phyloP scores from a whole-genome alignment of 1,140 invertebrate genomes.

The Oreohelix idahoensis region DNA sequence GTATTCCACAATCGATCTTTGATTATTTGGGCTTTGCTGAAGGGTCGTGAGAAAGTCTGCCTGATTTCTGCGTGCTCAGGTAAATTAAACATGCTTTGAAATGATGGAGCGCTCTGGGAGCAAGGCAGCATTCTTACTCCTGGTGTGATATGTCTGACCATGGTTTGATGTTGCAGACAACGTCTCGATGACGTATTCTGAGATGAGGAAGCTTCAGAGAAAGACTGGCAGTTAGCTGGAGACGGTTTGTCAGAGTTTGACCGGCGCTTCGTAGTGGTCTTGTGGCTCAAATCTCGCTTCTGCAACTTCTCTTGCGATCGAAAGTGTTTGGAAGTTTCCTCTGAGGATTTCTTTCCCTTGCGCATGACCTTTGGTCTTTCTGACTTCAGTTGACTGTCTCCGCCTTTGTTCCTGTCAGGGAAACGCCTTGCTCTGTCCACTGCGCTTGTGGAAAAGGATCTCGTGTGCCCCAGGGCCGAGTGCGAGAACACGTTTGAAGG shows the following conservation, averaged over 20 bases:
- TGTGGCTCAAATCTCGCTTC: background rate
- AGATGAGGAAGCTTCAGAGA: background rate
- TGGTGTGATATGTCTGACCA: background rate
- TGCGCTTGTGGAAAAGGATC: background rate
- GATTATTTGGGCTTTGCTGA: background rate
- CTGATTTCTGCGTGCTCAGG: too few relatives aligned
- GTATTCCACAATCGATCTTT: background rate
- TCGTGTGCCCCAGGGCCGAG: background rate
- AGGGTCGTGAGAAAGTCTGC: background rate
- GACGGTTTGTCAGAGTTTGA: background rate
- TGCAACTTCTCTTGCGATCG: background rate
- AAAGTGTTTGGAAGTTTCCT: background rate
- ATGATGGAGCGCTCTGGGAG: background rate
- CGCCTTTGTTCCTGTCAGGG: background rate
- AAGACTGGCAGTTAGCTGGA: background rate
- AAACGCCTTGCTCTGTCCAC: background rate
- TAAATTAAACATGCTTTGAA: too few relatives aligned
- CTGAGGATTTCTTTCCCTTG: background rate
- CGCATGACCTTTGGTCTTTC: background rate
- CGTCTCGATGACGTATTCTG: background rate
- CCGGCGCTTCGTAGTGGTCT: background rate
- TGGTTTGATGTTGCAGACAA: background rate
- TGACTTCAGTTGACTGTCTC: background rate
- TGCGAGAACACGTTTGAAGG: slow-evolving; percentile 1
- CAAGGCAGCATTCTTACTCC: background rate